Conservation (phyloP, 2,888 invertebrate species). For the Neoaliturus tenellus region DNA sequence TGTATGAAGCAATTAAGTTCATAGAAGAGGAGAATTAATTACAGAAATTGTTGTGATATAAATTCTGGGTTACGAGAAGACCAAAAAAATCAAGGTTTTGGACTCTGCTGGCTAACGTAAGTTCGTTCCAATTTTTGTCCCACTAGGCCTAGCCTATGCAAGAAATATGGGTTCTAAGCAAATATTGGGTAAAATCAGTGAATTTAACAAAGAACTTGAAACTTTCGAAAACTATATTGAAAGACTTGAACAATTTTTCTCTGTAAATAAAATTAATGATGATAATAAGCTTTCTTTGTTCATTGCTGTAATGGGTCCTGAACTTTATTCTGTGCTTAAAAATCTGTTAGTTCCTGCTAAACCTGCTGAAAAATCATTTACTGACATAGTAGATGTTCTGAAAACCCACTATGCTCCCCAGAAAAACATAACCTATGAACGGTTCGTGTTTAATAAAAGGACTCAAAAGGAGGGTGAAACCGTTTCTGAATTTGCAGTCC, state of each 20-base stretch:
- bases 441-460: conserved; percentile 54
- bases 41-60: no score
- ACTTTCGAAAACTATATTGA: conserved; percentile 39
- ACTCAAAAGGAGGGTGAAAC: conserved; percentile 51
- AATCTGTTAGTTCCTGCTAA: conserved; percentile 53
- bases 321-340: conserved; percentile 56
- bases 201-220: conserved; percentile 21
- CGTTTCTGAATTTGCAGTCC: conserved; percentile 50
- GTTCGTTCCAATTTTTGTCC: neutral
- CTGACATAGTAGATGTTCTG: neutral
- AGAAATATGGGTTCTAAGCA: neutral
- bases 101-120: no score
- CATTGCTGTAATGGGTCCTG: conserved; percentile 54
- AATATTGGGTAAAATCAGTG: neutral
- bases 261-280: conserved; percentile 41
- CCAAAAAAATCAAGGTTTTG: no score
- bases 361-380: conserved; percentile 46
- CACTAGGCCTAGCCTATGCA: neutral
- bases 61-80: no score
- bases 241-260: conserved; percentile 44
- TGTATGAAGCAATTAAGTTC: no score
- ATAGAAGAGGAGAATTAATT: no score
- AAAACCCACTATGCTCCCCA: conserved; percentile 50
- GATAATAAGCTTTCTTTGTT: conserved; percentile 51
- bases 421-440: conserved; percentile 46